Evolutionary conservation across 2,113 vertebrate genomes (phyloP).

Genomic region (Dermatemys mawii): DNA sequence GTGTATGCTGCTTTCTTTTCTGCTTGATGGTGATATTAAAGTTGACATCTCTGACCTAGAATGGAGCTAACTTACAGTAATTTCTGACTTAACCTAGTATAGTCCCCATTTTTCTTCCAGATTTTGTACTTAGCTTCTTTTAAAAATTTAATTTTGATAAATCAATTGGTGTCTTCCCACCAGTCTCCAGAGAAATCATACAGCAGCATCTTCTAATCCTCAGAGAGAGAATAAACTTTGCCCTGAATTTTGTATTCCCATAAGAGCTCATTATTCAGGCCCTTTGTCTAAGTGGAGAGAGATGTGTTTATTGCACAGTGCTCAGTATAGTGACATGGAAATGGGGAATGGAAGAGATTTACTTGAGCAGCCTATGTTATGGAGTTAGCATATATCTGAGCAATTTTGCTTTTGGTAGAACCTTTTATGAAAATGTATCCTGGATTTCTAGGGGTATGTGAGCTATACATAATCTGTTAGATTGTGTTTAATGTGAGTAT

Average conservation of each 20-base stretch:
- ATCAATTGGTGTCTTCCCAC: neutral
- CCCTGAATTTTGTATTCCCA: neutral
- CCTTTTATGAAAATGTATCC: neutral
- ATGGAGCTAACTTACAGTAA: neutral
- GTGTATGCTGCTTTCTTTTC: neutral
- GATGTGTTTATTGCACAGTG: neutral
- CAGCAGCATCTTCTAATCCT: neutral
- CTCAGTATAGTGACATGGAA: neutral
- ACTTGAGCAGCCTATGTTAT: neutral
- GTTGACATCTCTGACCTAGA: neutral
- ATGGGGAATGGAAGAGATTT: neutral
- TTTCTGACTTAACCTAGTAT: neutral
- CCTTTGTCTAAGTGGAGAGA: neutral
- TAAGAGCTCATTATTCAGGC: neutral
- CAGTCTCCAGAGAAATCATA: neutral
- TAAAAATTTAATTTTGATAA: neutral
- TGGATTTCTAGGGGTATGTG: neutral
- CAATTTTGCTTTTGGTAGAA: neutral
- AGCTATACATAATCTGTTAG: neutral
- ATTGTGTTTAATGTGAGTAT: neutral
- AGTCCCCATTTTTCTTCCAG: neutral
- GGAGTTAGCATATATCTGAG: neutral
- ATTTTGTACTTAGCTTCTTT: neutral
- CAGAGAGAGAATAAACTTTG: neutral
- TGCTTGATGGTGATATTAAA: constrained; percentile 13